Evolutionary conservation across 2,113 vertebrate species (phyloP).

Genomic region (Rutilus rutilus): DNA sequence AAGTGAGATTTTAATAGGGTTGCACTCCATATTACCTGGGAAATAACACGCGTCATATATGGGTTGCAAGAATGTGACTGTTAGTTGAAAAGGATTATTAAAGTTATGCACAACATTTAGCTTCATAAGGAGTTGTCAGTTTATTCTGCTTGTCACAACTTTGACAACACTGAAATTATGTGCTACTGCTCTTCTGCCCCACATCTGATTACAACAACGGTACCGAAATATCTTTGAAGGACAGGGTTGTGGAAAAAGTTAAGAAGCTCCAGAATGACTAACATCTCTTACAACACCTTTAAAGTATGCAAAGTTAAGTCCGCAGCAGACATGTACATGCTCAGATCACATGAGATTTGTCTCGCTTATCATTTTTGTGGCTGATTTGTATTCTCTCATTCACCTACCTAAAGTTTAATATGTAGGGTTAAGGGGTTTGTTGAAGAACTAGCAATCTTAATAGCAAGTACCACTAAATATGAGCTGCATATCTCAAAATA

Average conservation of each 20-base stretch:
- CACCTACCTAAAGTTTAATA: background rate
- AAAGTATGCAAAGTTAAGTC: background rate
- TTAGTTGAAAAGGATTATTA: background rate
- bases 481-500: background rate
- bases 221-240: background rate
- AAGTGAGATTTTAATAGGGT: background rate
- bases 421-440: background rate
- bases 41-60: background rate
- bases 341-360: background rate
- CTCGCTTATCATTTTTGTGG: background rate
- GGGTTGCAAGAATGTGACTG: background rate
- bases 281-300: background rate
- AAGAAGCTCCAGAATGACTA: background rate
- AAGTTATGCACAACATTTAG: background rate
- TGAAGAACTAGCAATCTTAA: no score
- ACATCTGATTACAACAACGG: background rate
- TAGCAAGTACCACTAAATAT: background rate
- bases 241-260: background rate
- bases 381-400: background rate
- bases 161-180: background rate
- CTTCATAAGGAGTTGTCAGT: constrained; percentile 3
- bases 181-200: background rate
- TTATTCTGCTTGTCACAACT: background rate
- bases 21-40: background rate
- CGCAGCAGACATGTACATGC: background rate